Evolutionary conservation across 2,797 vertebrate species (phyloP).

Genomic region (Phaenicophaeus curvirostris): DNA sequence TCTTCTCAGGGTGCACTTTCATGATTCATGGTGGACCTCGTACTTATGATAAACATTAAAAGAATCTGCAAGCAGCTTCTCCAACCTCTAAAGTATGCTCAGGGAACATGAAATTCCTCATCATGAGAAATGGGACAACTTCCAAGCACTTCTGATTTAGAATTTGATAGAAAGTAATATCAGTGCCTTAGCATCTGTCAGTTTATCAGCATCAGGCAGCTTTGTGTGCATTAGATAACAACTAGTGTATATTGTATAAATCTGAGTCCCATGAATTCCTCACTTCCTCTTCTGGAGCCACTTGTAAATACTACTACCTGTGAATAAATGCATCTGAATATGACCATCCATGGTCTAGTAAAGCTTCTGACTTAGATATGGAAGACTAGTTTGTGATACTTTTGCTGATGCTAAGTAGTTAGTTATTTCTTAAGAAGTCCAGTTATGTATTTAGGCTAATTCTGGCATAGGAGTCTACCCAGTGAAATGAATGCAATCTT

Average conservation of each 20-base stretch:
- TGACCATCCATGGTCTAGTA: not conserved
- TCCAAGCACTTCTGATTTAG: not conserved
- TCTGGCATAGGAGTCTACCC: not conserved
- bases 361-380: not conserved
- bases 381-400: not conserved
- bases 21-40: not conserved
- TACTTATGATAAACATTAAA: not conserved
- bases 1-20: not conserved
- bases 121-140: not conserved
- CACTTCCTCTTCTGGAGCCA: not conserved
- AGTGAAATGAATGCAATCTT: not conserved
- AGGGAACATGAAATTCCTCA: not conserved
- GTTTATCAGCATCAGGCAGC: rapidly evolving
- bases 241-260: not conserved
- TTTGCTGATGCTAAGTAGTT: not conserved
- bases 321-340: not conserved
- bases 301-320: too few relatives aligned
- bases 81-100: not conserved
- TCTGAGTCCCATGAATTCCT: not conserved
- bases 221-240: not conserved
- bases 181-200: not conserved
- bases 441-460: not conserved
- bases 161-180: not conserved
- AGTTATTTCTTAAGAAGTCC: not conserved
- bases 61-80: not conserved